These are phyloP conservation scores for Taenioides sp. DNA, from an alignment of 2,797 vertebrate genomes.

Conservation along the genomic window DNA sequence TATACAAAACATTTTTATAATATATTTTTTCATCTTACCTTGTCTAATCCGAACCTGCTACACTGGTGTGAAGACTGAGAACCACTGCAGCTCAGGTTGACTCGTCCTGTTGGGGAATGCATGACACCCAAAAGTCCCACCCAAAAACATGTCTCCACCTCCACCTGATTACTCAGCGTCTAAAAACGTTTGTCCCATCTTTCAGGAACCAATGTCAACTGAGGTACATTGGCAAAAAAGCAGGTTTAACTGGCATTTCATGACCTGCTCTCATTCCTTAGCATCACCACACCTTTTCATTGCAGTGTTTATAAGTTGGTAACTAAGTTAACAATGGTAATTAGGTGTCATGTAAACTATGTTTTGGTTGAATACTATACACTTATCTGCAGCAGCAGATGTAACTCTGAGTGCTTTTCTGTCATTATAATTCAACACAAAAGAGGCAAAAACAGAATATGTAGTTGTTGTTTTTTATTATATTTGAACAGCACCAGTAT, in stretches of 20 bases:
- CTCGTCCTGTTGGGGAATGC: conserved; percentile 15
- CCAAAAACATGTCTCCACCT: conserved; percentile 44
- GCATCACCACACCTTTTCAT: conserved; percentile 5
- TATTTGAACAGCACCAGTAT: conserved; percentile 24
- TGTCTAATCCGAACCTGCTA: conserved; percentile 21
- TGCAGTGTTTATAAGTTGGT: neutral
- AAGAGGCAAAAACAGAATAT: neutral
- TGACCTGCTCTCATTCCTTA: neutral
- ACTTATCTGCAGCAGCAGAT: neutral
- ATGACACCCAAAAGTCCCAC: conserved; percentile 1
- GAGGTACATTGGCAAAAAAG: neutral
- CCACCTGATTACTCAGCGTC: neutral
- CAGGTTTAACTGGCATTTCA: neutral
- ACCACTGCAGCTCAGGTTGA: neutral
- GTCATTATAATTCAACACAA: neutral
- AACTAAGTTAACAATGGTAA: neutral
- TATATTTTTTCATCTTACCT: conserved; percentile 42
- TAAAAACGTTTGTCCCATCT: neutral
- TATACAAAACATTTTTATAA: neutral
- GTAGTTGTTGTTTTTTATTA: conserved; percentile 13
- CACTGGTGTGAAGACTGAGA: conserved; percentile 9
- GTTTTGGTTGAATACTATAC: neutral
- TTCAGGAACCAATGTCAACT: neutral
- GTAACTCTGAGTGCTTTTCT: neutral
- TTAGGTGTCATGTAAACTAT: neutral